Base-by-base conservation (phyloP, 2,797 vertebrate genomes). In the Petrocephalus sullivani region DNA sequence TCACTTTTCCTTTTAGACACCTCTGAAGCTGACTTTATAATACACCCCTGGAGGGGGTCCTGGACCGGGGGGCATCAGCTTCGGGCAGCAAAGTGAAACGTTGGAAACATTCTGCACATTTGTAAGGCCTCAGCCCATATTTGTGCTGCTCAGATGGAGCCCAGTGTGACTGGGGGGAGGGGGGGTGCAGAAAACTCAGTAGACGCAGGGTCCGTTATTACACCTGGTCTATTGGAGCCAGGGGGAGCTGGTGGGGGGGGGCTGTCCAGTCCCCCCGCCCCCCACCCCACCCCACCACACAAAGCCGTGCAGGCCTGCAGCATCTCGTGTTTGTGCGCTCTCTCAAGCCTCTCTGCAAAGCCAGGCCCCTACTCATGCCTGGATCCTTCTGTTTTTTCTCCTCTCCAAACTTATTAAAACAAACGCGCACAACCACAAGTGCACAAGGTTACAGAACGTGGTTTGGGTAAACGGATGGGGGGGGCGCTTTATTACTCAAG, bases 111-210 rank as follows among this genome's bases (percentile, higher is more conserved):
- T 23, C 21, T 33, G 91, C 92, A 93, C 93, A 92, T 95, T 95
- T 94, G 94, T 87, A 92, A 95, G 94, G 94, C 93, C 93, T 28
- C 19, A 46, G 61, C 46, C 61, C 61, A 46, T 19, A 57, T 10
- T 33, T 54, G 75, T 82, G 71, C 56, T 81, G 41, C 75, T 81
- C 75, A n/a, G 41, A 81, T 81, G 19, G 75, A 49, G 75, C 5
- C 37, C 33, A 37, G 12, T 16, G 14, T 28, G 14, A 28, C 33
- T 58, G n/a, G 16, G 46, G 19, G 8, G 5, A 37, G 6, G 6
- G 10, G 23, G 53, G 23, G 7, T n/a, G 10, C 41, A 14, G 86
- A 21, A 53, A 57, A 51, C 87, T 53, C 51, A 7, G 64, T 46
- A 56, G 33, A 64, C n/a, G 37, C 14, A 16, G 21, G 86, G 46